Conservation (phyloP, 2,113 vertebrate genomes). For the Tonatia bakeri region DNA sequence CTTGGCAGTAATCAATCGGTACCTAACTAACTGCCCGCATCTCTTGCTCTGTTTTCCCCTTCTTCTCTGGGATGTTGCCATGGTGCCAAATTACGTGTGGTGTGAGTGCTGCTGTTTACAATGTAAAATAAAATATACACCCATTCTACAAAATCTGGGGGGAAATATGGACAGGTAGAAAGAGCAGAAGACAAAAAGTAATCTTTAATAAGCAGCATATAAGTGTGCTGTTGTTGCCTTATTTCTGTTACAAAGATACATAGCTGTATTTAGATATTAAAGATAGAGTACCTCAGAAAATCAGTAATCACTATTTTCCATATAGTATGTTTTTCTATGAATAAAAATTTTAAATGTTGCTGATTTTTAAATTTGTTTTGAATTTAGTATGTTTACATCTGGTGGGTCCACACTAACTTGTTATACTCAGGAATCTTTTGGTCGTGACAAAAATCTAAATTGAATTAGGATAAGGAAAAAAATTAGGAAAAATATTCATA, state of each 20-base stretch:
- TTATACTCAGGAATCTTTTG: background rate
- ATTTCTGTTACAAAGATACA: background rate
- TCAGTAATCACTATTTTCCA: background rate
- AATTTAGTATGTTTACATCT: background rate
- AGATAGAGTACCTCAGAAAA: background rate
- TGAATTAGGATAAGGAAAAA: background rate
- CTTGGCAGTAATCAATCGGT: constrained; percentile 9
- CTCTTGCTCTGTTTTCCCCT: background rate
- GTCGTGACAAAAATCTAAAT: background rate
- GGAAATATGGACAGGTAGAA: background rate
- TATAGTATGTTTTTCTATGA: background rate
- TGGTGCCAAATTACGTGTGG: background rate
- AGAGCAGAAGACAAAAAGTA: background rate
- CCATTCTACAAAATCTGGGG: background rate
- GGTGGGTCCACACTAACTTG: background rate
- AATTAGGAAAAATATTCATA: background rate
- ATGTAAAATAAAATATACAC: background rate
- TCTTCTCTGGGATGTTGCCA: background rate
- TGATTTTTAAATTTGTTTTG: background rate
- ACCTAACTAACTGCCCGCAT: background rate
- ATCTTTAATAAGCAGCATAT: background rate
- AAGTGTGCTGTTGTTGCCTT: background rate
- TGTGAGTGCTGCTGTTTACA: background rate
- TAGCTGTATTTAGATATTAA: background rate
- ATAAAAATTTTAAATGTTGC: background rate